A percentile compares a stretch with the other conserved stretches of the same genome.
phyloP scores from a whole-genome alignment of 2,888 invertebrate species.

The Caenorhabditis sinica region DNA sequence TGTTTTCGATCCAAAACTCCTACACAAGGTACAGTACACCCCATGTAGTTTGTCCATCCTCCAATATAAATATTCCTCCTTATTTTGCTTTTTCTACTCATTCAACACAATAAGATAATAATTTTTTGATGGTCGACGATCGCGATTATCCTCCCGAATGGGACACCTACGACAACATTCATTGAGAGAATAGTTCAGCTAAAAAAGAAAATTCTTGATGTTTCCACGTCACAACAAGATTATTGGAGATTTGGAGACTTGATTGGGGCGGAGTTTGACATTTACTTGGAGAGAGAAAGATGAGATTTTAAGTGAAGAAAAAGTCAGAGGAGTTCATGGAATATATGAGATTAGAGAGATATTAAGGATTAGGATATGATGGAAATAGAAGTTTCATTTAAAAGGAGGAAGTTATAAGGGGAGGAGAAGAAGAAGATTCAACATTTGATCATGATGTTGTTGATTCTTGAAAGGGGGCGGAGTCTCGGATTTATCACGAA shows the following conservation, averaged over 20 bases:
- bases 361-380: not conserved
- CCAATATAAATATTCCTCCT: not conserved
- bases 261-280: conserved; percentile 34
- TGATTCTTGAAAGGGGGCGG: conserved; percentile 6
- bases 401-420: conserved; percentile 4
- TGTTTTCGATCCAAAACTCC: too few species aligned
- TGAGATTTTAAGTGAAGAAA: conserved; percentile 15
- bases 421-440: not conserved
- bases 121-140: conserved; percentile 2
- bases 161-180: conserved; percentile 14
- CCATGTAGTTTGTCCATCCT: too few species aligned
- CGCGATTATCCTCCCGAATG: not conserved
- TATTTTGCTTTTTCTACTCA: not conserved
- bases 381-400: conserved; percentile 16
- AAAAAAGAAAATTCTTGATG: conserved; percentile 1
- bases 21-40: too few species aligned
- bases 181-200: not conserved
- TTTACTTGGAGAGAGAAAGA: conserved; percentile 3
- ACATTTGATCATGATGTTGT: not conserved
- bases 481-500: not conserved
- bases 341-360: not conserved
- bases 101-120: not conserved
- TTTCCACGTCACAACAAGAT: conserved; percentile 21
- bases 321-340: conserved; percentile 18
- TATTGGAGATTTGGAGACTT: conserved; percentile 3